Conservation (phyloP, 64 coral and sea anemone genomes). For the Montipora efflorescens region DNA sequence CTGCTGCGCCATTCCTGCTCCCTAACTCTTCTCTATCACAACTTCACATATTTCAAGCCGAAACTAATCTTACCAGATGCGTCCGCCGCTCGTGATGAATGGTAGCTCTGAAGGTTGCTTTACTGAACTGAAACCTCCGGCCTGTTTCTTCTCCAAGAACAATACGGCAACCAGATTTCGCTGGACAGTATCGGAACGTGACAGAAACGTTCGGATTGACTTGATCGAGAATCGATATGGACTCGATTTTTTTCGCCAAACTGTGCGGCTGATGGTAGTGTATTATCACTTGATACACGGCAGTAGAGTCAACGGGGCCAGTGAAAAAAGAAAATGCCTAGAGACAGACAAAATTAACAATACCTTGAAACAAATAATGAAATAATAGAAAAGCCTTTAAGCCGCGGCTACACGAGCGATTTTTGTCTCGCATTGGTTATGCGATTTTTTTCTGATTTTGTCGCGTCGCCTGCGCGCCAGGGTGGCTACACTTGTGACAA, state of each 20-base stretch:
- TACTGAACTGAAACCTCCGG: conserved; percentile 28
- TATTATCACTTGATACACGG: conserved; percentile 63
- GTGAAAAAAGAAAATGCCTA: conserved; percentile 50
- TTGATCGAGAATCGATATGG: conserved; percentile 24
- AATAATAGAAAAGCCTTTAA: no score
- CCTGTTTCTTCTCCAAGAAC: conserved; percentile 56
- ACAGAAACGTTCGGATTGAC: conserved; percentile 40
- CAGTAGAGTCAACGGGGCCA: conserved; percentile 32
- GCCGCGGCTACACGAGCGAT: no score
- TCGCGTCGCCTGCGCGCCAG: no score
- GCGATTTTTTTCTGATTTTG: no score
- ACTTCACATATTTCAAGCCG: neutral
- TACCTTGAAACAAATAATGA: neutral
- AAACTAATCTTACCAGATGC: conserved; percentile 46
- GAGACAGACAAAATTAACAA: neutral
- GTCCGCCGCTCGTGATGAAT: conserved; percentile 37
- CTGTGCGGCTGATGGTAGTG: conserved; percentile 67
- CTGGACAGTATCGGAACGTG: conserved; percentile 65
- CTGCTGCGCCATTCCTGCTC: no score
- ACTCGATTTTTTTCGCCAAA: conserved; percentile 42
- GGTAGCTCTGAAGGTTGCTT: conserved; percentile 52
- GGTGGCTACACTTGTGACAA: no score
- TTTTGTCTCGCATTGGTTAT: no score
- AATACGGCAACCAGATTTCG: conserved; percentile 69
- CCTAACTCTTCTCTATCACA: neutral